Evolutionary conservation across 2,888 invertebrate genomes (phyloP), one percentile per base, ranked within the genome.

Genomic region (Entomobrya proxima): DNA sequence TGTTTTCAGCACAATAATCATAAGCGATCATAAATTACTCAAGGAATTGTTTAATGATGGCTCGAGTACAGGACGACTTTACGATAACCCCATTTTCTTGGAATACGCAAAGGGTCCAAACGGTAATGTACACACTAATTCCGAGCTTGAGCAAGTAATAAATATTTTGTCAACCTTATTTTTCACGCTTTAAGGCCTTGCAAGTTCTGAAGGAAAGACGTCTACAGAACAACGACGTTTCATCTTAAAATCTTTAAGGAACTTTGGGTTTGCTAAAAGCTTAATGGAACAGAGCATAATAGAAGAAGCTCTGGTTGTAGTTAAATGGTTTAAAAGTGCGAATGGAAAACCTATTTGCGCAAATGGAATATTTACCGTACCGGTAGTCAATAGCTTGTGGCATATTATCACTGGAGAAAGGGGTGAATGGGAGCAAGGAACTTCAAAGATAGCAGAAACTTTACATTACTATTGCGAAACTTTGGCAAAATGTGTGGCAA

Each of bases 161-260:
- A 1, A 58, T 30, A 9, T 13, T 47, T 47, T 7, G 15, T 13
- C 15, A 3, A 2, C 30, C 30, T 5, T 2, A 9, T 30, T 1
- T n/a, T 13, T n/a, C n/a, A n/a, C n/a, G n/a, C n/a, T n/a, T 3
- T 6, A 30, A 88, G 88, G 88, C 15, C 40, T 88, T 1, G 77
- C 86, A 4, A 87, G 80, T 77, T 85, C 85, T 35, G 86, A 87
- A 69, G 88, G 86, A 1, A 69, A 40, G 18, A 75, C 77, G 7
- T 87, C 86, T 86, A 37, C 40, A 0, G 87, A 78, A 27, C 88
- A 87, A 58, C 24, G 88, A 13, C 75, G 69, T 64, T 88, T 88
- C 44, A 87, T 84, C 7, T 11, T 88, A 11, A 50, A 83, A 27
- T 80, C 83, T 6, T 58, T 88, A 0, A 52, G 72, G 50, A 82